Base-by-base conservation (phyloP, 2,888 invertebrate genomes). In the Teleiodes luculella region DNA sequence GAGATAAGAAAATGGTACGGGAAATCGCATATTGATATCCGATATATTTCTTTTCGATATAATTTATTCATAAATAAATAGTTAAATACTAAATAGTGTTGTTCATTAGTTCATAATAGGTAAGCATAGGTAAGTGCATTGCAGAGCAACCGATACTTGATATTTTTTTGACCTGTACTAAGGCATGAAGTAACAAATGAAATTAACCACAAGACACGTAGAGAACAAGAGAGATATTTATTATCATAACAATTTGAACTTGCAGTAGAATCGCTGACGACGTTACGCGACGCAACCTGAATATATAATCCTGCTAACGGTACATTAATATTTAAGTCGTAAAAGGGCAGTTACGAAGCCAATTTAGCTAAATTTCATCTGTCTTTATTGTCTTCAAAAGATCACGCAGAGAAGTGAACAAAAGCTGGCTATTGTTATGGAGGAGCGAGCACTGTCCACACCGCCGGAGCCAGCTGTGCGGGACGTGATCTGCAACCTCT, bases 241-340 rank as follows among this genome's bases (percentile, higher is more conserved):
- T 8, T n/a, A 33, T 33, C 11, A 8, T 28, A 43, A n/a, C 24
- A 28, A n/a, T 28, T 20, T n/a, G 28, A 43, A 28, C 43, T 43
- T 41, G 20, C 39, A 8, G 39, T 16, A 39, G 50, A 24, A 30
- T 37, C 28, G 39, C 30, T 8, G 10, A 28, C 36, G 24, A 48
- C 48, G 39, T 3, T 6, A 46, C 46, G 39, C 6, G 18, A 46
- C 46, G 51, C 51, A 51, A 28, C 51, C 51, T 20, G 51, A 51
- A 51, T 51, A 41, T 30, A 14, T 39, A 39, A 50, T 48, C 36
- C 14, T 18, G 20, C 37, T 51, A 51, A 51, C 51, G 51, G 51
- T 33, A 18, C 11, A 20, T 36, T 39, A 37, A 50, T 28, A 37
- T 24, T 37, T 6, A 37, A 50, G 37, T 28, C 39, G 14, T 31